phyloP scores from a whole-genome alignment of 2,888 invertebrate species.

The Patella ulyssiponensis region DNA sequence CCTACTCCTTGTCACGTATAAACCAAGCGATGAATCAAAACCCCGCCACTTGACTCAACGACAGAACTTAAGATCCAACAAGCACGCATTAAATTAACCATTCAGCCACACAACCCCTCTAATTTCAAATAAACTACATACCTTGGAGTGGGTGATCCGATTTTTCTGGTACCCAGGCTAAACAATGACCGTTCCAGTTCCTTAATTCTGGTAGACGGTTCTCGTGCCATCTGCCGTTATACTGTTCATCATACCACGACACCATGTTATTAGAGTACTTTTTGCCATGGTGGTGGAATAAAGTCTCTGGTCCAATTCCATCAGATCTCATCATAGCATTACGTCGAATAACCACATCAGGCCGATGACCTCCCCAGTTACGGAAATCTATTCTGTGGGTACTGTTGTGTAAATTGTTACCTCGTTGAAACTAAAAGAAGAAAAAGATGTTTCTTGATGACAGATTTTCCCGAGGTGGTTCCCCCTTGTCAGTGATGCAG shows the following conservation, averaged over 20 bases:
- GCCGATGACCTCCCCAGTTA: slow-evolving; percentile 53
- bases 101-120: no score
- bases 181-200: slow-evolving; percentile 64
- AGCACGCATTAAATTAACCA: no score
- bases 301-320: slow-evolving; percentile 62
- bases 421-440: slow-evolving; percentile 61
- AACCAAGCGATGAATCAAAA: no score
- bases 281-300: slow-evolving; percentile 70
- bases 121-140: slow-evolving; percentile 29
- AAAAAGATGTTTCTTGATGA: no score
- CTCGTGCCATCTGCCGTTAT: slow-evolving; percentile 62
- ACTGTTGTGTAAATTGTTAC: slow-evolving; percentile 60
- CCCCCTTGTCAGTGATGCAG: no score
- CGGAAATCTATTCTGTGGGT: slow-evolving; percentile 67
- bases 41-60: no score
- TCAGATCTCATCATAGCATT: slow-evolving; percentile 61
- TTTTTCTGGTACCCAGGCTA: slow-evolving; percentile 69
- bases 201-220: slow-evolving; percentile 58
- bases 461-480: no score
- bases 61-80: no score
- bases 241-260: slow-evolving; percentile 70
- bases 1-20: no score
- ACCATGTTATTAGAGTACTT: slow-evolving; percentile 67
- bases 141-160: slow-evolving; percentile 69
- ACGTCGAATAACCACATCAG: slow-evolving; percentile 64